These are phyloP conservation scores for Pyrgilauda ruficollis DNA, from an alignment of 2,113 vertebrate species.

Conservation along the genomic window DNA sequence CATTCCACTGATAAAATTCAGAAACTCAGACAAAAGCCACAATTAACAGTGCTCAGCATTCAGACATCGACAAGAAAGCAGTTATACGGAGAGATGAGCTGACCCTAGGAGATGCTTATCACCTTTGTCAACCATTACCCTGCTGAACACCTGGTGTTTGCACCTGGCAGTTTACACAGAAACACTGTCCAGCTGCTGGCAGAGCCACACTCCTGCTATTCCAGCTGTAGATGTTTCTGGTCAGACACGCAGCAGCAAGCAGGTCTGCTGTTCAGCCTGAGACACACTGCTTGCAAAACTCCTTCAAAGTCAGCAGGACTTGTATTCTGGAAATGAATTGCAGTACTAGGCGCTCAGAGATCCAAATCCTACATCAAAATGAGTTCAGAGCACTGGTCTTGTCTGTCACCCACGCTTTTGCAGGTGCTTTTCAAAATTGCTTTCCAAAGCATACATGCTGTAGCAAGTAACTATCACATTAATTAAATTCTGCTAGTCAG, in stretches of 20 bases:
- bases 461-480: neutral
- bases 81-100: neutral
- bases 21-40: neutral
- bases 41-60: neutral
- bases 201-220: neutral
- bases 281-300: neutral
- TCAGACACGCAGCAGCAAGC: neutral
- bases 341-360: neutral
- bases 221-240: neutral
- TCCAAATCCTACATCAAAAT: neutral
- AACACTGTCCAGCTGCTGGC: neutral
- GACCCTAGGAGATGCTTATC: neutral
- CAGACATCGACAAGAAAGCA: neutral
- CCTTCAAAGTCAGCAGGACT: neutral
- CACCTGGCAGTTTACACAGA: neutral
- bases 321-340: neutral
- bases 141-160: neutral
- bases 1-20: neutral
- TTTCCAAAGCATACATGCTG: neutral
- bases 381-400: neutral
- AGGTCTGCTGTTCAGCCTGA: neutral
- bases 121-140: neutral
- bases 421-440: neutral
- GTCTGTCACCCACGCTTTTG: neutral
- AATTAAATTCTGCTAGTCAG: neutral